Evolutionary conservation across 2,888 invertebrate genomes (phyloP).

Genomic region (Pristionchus japonicus): DNA sequence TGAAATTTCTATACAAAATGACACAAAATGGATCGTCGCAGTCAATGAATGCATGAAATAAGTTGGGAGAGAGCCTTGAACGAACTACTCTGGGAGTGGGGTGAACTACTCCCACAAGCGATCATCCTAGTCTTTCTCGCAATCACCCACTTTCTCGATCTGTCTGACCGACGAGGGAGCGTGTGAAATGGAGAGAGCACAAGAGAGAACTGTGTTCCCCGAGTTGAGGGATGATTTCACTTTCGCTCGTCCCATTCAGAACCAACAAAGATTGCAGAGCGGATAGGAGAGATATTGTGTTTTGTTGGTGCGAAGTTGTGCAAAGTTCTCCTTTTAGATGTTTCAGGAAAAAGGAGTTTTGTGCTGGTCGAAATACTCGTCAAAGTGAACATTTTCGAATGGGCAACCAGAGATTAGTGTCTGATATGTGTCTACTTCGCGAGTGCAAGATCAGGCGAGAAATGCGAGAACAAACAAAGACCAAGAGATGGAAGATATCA

Average conservation of each 20-base stretch:
- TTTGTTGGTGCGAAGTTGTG: background rate
- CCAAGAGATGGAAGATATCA: background rate
- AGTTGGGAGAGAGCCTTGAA: background rate
- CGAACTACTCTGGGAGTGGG: background rate
- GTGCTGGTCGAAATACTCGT: no score
- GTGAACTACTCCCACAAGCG: no score
- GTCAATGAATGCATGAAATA: background rate
- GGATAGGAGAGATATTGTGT: background rate
- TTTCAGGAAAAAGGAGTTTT: no score
- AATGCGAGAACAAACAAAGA: background rate
- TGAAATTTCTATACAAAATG: no score
- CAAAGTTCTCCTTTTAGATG: no score
- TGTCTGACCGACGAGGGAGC: background rate
- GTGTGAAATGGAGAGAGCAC: background rate
- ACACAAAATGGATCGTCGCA: background rate
- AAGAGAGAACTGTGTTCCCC: slow-evolving; percentile 7
- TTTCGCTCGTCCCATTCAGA: background rate
- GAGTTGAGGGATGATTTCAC: background rate
- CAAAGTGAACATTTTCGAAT: no score
- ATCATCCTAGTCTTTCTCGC: no score
- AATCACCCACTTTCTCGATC: background rate
- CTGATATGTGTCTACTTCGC: background rate
- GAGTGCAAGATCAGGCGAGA: background rate
- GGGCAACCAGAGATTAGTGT: background rate
- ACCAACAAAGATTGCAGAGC: background rate